phyloP scores from a whole-genome alignment of 2,888 invertebrate genomes.

The Heliconius ismenius region DNA sequence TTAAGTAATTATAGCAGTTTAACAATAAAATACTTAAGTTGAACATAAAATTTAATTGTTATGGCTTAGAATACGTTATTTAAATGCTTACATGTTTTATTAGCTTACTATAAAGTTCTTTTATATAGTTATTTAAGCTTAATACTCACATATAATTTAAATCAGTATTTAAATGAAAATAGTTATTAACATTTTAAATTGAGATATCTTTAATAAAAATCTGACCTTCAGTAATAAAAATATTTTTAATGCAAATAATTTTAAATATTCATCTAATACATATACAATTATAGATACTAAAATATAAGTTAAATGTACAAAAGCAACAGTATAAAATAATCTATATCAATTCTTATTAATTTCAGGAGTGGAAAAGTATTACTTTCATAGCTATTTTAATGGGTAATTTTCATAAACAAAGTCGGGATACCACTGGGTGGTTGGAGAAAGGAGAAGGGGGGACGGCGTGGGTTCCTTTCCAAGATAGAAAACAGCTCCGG shows the following conservation, averaged over 20 bases:
- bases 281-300: not conserved
- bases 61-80: not conserved
- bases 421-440: conserved; percentile 72
- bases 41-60: conserved; percentile 11
- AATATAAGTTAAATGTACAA: conserved; percentile 7
- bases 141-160: not conserved
- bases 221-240: not conserved
- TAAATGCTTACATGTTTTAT: not conserved
- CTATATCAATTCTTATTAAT: conserved; percentile 82
- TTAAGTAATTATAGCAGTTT: not conserved
- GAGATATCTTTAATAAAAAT: not conserved
- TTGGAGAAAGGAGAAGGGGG: conserved; percentile 51
- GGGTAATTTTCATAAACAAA: conserved; percentile 82
- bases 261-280: not conserved
- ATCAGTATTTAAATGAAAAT: not conserved
- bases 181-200: not conserved
- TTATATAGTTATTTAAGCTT: conserved; percentile 2
- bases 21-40: not conserved
- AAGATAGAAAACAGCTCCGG: conserved; percentile 84
- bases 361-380: conserved; percentile 79
- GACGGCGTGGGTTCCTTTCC: conserved; percentile 70
- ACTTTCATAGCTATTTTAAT: conserved; percentile 82
- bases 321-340: conserved; percentile 64
- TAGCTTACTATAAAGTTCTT: not conserved
- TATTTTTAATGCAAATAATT: not conserved